Conservation (phyloP, 2,113 vertebrate species). For the Pimephales promelas region DNA sequence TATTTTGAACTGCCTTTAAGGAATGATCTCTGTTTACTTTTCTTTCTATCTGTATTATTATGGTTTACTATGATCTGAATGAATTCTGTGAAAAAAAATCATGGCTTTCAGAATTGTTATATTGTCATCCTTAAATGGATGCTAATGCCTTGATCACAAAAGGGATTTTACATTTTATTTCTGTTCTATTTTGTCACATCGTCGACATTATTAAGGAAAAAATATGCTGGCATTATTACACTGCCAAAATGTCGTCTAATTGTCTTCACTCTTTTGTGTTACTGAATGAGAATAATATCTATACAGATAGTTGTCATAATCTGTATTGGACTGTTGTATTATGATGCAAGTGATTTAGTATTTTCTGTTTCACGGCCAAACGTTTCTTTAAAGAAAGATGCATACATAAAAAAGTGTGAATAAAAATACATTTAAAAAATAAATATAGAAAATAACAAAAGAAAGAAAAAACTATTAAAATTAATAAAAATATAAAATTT, state of each 20-base stretch:
- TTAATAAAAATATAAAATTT: no score
- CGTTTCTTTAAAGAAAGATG: not conserved
- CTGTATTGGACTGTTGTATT: no score
- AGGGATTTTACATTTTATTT: not conserved
- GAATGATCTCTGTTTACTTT: not conserved
- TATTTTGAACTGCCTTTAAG: not conserved
- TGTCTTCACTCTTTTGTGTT: not conserved
- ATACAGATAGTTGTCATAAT: no score
- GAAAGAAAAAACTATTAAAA: no score
- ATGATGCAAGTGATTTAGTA: no score
- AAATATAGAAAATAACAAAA: no score
- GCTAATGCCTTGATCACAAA: no score
- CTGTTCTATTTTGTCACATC: not conserved
- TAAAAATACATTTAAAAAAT: no score
- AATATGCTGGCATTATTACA: not conserved
- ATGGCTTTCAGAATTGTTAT: not conserved
- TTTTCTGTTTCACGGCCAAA: not conserved
- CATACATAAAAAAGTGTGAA: no score
- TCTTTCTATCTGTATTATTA: not conserved
- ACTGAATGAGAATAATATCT: not conserved
- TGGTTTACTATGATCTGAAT: not conserved
- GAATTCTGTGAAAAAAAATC: not conserved
- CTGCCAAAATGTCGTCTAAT: not conserved
- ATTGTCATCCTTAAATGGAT: not conserved
- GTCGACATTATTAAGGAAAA: not conserved